phyloP scores from a whole-genome alignment of 2,888 invertebrate genomes.

The Drosophila ustulata region DNA sequence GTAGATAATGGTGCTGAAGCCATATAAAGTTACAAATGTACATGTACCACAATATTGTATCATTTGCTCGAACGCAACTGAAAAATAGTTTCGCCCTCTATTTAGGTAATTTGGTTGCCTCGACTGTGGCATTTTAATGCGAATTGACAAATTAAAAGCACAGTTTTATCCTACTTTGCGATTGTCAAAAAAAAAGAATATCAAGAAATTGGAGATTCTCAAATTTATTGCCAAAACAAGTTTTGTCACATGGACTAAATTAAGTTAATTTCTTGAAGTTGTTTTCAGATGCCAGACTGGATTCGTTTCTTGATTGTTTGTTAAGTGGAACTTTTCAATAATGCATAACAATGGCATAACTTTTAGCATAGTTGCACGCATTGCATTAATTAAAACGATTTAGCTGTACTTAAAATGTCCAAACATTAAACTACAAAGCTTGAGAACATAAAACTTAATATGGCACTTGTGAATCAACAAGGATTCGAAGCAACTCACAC shows the following conservation, averaged over 20 bases:
- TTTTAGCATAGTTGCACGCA: too few species aligned
- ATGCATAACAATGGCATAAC: constrained; percentile 38
- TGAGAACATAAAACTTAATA: too few species aligned
- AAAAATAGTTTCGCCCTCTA: constrained; percentile 50
- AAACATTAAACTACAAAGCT: too few species aligned
- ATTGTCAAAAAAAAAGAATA: constrained; percentile 21
- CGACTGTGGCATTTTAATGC: constrained; percentile 67
- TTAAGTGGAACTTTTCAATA: constrained; percentile 52
- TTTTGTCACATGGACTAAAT: constrained; percentile 60
- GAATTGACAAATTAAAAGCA: constrained; percentile 62
- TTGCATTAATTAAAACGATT: too few species aligned
- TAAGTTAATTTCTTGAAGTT: constrained; percentile 47
- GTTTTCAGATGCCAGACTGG: not conserved
- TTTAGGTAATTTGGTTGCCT: constrained; percentile 66
- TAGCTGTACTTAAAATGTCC: too few species aligned
- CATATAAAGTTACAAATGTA: constrained; percentile 45
- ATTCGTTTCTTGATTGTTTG: constrained; percentile 35
- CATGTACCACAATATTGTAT: constrained; percentile 2
- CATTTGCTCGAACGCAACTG: constrained; percentile 29
- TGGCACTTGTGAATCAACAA: too few species aligned
- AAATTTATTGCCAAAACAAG: constrained; percentile 45
- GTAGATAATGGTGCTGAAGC: constrained; percentile 51
- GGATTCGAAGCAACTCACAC: too few species aligned
- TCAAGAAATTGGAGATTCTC: constrained; percentile 12
- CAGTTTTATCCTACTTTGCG: not conserved